Percentiles rank a stretch among this genome's conserved stretches.
phyloP scores from a whole-genome alignment of 2,888 invertebrate species.

The Drosophila kambysellisi region DNA sequence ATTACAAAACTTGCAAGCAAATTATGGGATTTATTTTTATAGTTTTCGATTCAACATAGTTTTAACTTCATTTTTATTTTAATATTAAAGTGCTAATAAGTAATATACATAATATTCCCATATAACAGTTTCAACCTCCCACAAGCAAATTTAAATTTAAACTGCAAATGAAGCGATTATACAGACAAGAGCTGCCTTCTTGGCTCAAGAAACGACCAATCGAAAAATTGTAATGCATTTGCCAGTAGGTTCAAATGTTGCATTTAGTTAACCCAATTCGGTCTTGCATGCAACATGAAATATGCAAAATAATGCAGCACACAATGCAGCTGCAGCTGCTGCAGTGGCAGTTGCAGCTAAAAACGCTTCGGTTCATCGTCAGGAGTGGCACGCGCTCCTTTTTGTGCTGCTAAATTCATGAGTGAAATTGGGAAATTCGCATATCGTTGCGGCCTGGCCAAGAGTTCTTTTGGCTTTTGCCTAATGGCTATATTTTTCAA shows the following conservation, averaged over 20 bases:
- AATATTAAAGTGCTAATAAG: background rate
- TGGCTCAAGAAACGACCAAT: constrained; percentile 27
- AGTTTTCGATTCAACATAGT: background rate
- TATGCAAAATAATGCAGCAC: constrained; percentile 64
- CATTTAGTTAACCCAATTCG: constrained; percentile 65
- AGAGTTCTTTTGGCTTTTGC: constrained; percentile 18
- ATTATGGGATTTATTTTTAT: background rate
- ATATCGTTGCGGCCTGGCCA: constrained; percentile 15
- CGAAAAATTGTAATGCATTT: constrained; percentile 42
- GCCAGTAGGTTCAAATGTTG: constrained; percentile 41
- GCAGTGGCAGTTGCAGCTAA: constrained; percentile 29
- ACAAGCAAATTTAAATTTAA: constrained; percentile 4
- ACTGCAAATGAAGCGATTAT: constrained; percentile 1
- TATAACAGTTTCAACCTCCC: background rate
- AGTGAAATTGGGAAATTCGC: constrained; percentile 36
- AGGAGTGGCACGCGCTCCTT: constrained; percentile 21
- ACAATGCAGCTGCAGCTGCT: constrained; percentile 10
- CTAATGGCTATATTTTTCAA: constrained; percentile 57
- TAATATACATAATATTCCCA: background rate
- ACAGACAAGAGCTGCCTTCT: background rate
- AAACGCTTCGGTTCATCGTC: constrained; percentile 49
- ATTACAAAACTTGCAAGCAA: background rate
- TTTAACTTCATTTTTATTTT: background rate
- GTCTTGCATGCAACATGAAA: constrained; percentile 59
- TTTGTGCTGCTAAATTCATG: constrained; percentile 13